Percentiles rank a stretch among this genome's conserved stretches.
Evolutionary conservation across 2,797 vertebrate genomes (phyloP).

Genomic region (Atherinosoma microstoma): DNA sequence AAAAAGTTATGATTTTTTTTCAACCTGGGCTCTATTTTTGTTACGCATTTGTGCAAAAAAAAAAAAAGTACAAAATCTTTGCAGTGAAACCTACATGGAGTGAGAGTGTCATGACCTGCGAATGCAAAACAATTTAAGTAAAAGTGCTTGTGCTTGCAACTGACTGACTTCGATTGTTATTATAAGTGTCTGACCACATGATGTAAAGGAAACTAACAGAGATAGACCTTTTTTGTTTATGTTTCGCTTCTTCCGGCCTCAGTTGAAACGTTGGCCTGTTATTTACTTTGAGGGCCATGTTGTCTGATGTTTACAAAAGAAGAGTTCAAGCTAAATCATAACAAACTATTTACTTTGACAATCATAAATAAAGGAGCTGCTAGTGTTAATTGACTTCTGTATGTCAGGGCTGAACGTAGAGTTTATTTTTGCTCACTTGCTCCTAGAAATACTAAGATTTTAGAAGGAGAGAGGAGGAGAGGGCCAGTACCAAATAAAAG

Average conservation of each 20-base stretch:
- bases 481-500: no score
- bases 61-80: background rate
- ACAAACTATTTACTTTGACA: background rate
- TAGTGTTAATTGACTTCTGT: background rate
- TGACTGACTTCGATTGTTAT: background rate
- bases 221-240: conserved; percentile 14
- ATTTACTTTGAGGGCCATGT: background rate
- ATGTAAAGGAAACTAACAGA: conserved; percentile 16
- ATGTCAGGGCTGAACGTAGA: background rate
- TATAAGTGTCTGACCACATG: background rate
- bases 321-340: background rate
- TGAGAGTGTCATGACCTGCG: no score
- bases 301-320: background rate
- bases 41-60: background rate
- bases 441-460: no score
- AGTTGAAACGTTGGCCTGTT: background rate
- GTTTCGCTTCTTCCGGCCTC: conserved; percentile 20
- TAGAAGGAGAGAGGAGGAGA: no score
- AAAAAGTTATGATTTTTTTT: background rate
- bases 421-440: background rate
- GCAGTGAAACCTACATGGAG: background rate
- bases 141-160: background rate
- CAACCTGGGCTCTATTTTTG: background rate
- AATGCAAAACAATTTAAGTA: background rate
- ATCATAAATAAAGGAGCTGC: background rate